Evolutionary conservation across 2,797 vertebrate genomes (phyloP).

Genomic region (Falco cherrug): DNA sequence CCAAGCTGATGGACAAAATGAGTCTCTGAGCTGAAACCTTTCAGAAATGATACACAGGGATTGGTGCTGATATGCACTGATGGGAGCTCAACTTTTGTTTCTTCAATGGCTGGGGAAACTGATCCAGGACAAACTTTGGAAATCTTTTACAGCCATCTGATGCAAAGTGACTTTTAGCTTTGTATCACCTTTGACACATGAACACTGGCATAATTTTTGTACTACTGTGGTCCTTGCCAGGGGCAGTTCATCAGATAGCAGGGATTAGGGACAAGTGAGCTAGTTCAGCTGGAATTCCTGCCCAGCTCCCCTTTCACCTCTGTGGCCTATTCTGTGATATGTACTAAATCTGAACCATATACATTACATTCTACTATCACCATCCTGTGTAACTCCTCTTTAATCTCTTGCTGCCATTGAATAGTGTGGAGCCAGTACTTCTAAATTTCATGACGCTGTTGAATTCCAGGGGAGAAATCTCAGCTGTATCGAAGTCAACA

Average conservation of each 20-base stretch:
- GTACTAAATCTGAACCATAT: constrained; percentile 33
- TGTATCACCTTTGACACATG: constrained; percentile 39
- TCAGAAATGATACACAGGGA: constrained; percentile 48
- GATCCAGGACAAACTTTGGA: constrained; percentile 38
- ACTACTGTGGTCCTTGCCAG: background rate
- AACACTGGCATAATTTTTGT: constrained; percentile 42
- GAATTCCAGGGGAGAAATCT: constrained; percentile 50
- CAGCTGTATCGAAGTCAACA: constrained; percentile 20
- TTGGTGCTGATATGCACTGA: constrained; percentile 36
- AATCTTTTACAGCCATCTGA: constrained; percentile 42
- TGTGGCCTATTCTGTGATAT: constrained; percentile 33
- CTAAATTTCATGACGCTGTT: constrained; percentile 58
- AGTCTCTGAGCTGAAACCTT: constrained; percentile 28
- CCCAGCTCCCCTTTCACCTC: constrained; percentile 48
- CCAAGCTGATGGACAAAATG: constrained; percentile 21
- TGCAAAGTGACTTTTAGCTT: constrained; percentile 49
- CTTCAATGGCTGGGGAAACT: constrained; percentile 14
- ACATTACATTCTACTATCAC: constrained; percentile 40
- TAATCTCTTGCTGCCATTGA: constrained; percentile 61
- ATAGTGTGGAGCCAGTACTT: constrained; percentile 60
- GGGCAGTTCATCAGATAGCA: constrained; percentile 34
- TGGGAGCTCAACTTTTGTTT: constrained; percentile 25
- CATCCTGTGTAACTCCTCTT: constrained; percentile 42
- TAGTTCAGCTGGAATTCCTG: constrained; percentile 43
- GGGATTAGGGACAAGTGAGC: constrained; percentile 22